Evolutionary conservation across 1,140 invertebrate genomes (phyloP), one percentile per base, ranked within the genome.

Genomic region (Uloborus diversus): DNA sequence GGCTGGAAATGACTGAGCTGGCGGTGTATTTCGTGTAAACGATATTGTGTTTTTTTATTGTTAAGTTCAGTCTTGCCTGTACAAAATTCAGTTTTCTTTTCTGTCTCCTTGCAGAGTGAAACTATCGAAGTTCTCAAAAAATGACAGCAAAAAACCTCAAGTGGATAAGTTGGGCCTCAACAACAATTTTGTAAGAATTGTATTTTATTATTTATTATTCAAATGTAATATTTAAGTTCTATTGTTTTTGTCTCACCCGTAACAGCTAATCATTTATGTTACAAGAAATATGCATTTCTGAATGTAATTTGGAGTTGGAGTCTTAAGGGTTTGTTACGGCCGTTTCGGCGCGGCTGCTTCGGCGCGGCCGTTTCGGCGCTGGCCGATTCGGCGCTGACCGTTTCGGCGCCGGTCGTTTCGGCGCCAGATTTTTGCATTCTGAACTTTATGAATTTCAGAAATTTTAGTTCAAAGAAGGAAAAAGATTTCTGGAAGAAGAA

Each of bases 71-170:
- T 42, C 9, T 42, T 17, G 9, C 17, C 9, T 17, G 37, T 28
- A 23, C 17, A 30, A 30, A 59, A 7, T 59, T 30, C n/a, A 25
- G n/a, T 75, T 33, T 7, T 49, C 23, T 49, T 33, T 33, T 4
- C 9, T 20, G 64, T 65, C 56, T 35, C 27, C 42, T 14, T 56
- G 3, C 25, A 76, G 73, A 9, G 59, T 64, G 11, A 76, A 76
- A 11, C n/a, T 66, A 4, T 56, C 61, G n/a, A 76, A 76, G 56
- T 23, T 76, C 27, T 27, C 57, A 0, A 76, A n/a, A 76, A 76
- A 61, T 65, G 61, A 76, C 1, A 65, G 47, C 47, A 76, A 65
- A 25, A 76, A 76, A 30, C 30, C 13, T 35, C 59, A 76, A 9
- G 20, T 17, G n/a, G 73, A 76, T 17, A 76, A 76, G 23, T 11